Conservation (phyloP, 2,113 vertebrate genomes). For the Canis aureus region DNA sequence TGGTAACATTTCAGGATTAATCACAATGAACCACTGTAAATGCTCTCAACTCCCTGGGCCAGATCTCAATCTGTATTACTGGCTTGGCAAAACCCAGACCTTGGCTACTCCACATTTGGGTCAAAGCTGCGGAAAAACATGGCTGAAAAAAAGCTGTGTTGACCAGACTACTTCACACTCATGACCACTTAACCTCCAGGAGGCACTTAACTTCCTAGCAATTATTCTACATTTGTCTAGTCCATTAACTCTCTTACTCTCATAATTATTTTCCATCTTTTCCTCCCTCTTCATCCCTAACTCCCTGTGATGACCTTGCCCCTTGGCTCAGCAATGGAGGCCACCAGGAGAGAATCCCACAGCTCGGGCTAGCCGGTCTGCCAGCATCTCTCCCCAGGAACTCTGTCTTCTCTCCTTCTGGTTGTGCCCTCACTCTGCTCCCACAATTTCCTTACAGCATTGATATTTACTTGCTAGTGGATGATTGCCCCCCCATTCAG, state of each 20-base stretch:
- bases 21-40: not conserved
- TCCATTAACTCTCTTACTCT: constrained; percentile 65
- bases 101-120: not conserved
- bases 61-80: not conserved
- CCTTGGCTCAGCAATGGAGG: constrained; percentile 8
- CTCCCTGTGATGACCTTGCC: constrained; percentile 3
- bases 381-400: not conserved
- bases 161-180: constrained; percentile 42
- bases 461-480: not conserved
- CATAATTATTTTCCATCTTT: constrained; percentile 57
- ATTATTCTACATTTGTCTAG: constrained; percentile 64
- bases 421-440: not conserved
- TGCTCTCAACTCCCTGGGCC: not conserved
- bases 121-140: not conserved
- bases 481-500: not conserved
- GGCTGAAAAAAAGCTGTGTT: not conserved
- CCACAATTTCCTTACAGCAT: not conserved
- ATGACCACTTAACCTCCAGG: constrained; percentile 21
- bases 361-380: not conserved
- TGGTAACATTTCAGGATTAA: not conserved
- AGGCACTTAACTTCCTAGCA: constrained; percentile 65
- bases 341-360: not conserved
- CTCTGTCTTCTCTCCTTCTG: not conserved
- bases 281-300: constrained; percentile 27
- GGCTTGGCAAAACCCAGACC: not conserved